Evolutionary conservation across 2,113 vertebrate genomes (phyloP).

Genomic region (Pseudorectes ferrugineus): DNA sequence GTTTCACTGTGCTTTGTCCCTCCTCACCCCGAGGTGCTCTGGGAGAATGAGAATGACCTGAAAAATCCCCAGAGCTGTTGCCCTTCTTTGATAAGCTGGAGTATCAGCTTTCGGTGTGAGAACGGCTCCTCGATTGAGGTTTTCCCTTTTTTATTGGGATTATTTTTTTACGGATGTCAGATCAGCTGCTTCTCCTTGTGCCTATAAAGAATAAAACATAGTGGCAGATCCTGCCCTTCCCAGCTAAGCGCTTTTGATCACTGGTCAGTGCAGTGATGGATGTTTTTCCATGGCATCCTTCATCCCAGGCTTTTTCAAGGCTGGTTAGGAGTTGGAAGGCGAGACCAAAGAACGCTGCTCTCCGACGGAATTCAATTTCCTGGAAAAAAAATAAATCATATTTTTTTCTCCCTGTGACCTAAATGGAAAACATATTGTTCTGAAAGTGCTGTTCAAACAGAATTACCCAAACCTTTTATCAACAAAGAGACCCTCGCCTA

Average conservation of each 20-base stretch:
- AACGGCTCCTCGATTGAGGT: not conserved
- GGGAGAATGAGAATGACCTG: not conserved
- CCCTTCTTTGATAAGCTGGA: not conserved
- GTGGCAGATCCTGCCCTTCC: slow-evolving; percentile 1
- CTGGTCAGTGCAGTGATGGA: slow-evolving; percentile 9
- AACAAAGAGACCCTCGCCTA: slow-evolving; percentile 48
- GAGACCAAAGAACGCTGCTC: not conserved
- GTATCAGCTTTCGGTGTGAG: not conserved
- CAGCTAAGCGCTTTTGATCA: slow-evolving; percentile 34
- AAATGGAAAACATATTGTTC: slow-evolving; percentile 68
- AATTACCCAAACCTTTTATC: slow-evolving; percentile 63
- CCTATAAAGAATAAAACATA: not conserved
- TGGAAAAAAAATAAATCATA: not conserved
- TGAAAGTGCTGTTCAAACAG: slow-evolving; percentile 62
- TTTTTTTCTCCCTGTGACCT: not conserved
- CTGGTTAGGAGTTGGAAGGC: slow-evolving; percentile 32
- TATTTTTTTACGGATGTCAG: not conserved
- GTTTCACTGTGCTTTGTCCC: not conserved
- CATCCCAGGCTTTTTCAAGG: slow-evolving; percentile 29
- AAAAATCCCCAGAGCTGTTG: not conserved
- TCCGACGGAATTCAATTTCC: slow-evolving; percentile 30
- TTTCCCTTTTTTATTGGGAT: not conserved
- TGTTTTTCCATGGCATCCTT: slow-evolving; percentile 7
- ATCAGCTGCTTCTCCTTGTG: slow-evolving; percentile 4
- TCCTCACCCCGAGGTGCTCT: not conserved